A percentile compares a stretch with the other conserved stretches of the same genome.
phyloP scores from a whole-genome alignment of 2,113 vertebrate species.

The Bettongia penicillata region DNA sequence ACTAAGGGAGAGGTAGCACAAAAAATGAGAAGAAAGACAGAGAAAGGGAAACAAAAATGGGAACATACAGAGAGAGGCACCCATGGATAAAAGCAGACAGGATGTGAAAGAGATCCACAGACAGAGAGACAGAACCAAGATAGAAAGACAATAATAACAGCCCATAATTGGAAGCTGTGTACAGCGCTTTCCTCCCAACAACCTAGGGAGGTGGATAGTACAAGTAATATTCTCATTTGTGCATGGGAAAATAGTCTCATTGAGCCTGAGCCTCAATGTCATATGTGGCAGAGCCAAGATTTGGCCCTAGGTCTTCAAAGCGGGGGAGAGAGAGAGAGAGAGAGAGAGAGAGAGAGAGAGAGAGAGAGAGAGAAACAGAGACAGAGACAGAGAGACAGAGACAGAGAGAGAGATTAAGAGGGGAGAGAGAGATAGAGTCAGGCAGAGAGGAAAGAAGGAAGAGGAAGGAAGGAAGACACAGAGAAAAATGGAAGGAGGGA shows the following conservation, averaged over 20 bases:
- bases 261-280: background rate
- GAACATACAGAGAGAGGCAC: background rate
- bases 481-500: background rate
- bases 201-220: background rate
- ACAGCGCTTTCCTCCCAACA: background rate
- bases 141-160: background rate
- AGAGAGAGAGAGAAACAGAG: too few relatives aligned
- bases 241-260: background rate
- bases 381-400: background rate
- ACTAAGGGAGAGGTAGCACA: background rate
- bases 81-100: background rate
- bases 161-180: background rate
- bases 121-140: background rate
- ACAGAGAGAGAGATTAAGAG: background rate
- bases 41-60: background rate
- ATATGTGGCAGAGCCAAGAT: background rate
- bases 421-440: background rate
- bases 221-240: background rate
- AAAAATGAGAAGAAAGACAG: background rate
- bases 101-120: constrained; percentile 1
- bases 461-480: background rate
- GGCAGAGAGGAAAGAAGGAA: background rate
- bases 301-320: background rate
- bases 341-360: background rate
- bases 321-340: background rate